Evolutionary conservation across 2,113 vertebrate genomes (phyloP).

Genomic region (Leptodactylus fuscus): DNA sequence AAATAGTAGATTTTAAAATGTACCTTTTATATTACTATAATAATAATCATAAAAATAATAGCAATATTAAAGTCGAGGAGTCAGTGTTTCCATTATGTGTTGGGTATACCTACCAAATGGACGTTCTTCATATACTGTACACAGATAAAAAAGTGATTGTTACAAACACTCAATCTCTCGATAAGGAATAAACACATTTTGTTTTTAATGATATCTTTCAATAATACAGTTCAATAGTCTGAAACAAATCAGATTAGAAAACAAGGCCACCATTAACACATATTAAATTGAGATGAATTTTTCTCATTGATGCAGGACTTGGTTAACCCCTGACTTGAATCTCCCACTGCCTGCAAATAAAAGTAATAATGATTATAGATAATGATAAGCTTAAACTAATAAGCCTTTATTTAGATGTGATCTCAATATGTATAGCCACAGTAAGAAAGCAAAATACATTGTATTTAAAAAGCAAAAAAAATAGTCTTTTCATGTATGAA

Average conservation of each 20-base stretch:
- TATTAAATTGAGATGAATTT: constrained; percentile 35
- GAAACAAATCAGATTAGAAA: constrained; percentile 22
- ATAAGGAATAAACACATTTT: background rate
- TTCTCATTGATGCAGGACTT: background rate
- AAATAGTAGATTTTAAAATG: no score
- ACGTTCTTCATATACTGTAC: background rate
- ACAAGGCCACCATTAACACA: constrained; percentile 16
- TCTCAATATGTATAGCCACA: background rate
- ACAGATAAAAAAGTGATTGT: background rate
- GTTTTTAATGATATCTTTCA: constrained; percentile 5
- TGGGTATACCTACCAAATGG: background rate
- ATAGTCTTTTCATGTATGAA: no score
- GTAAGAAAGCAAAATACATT: background rate
- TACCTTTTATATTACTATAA: no score
- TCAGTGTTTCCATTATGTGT: no score
- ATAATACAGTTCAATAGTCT: background rate
- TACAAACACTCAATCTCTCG: background rate
- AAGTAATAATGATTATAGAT: constrained; percentile 26
- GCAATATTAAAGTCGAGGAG: no score
- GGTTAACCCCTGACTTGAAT: background rate
- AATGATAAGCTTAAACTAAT: constrained; percentile 14
- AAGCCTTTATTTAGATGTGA: constrained; percentile 1
- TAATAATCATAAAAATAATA: no score
- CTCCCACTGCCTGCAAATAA: background rate
- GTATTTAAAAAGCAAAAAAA: background rate